Evolutionary conservation across 1,140 invertebrate species (phyloP).

Genomic region (Akabosia matsudoensis): DNA sequence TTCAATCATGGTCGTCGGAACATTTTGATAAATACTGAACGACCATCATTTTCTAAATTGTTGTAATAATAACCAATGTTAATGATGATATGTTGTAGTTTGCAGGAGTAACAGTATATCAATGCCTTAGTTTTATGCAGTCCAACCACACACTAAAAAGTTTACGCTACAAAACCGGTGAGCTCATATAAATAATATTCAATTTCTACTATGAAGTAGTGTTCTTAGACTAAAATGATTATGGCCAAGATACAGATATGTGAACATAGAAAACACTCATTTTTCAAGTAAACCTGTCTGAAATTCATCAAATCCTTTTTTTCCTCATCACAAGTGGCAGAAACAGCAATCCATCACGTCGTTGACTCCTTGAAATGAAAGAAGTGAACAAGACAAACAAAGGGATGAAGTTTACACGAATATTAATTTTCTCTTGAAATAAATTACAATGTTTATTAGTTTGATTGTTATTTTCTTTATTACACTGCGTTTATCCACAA

Average conservation of each 20-base stretch:
- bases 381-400: background rate
- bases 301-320: conserved; percentile 22
- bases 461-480: background rate
- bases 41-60: conserved; percentile 9
- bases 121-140: background rate
- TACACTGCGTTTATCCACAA: background rate
- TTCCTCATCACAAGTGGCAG: conserved; percentile 16
- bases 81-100: background rate
- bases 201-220: background rate
- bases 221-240: background rate
- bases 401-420: conserved; percentile 20
- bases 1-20: background rate
- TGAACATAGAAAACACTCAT: background rate
- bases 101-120: background rate
- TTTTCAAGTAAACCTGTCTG: conserved; percentile 22
- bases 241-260: background rate
- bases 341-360: conserved; percentile 24
- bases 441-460: conserved; percentile 15
- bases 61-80: background rate
- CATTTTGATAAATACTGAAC: conserved; percentile 9
- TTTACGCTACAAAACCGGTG: background rate
- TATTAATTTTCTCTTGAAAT: conserved; percentile 12
- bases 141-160: no score
- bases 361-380: conserved; percentile 22
- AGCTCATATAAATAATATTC: background rate